These are phyloP conservation scores for Epinotia brunnichana DNA, from an alignment of 2,888 invertebrate species.

Conservation along the genomic window DNA sequence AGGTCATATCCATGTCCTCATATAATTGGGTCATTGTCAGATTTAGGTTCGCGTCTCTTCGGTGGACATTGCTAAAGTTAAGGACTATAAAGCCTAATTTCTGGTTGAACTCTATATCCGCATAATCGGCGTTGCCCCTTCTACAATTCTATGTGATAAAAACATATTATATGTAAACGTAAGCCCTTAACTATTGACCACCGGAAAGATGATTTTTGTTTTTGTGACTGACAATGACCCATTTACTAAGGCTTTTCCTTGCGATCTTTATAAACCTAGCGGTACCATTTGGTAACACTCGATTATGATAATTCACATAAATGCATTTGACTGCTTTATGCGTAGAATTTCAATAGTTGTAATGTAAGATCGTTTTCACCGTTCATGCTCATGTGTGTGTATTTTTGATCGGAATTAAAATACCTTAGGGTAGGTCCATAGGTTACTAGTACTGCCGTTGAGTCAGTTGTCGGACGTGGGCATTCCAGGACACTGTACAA, in stretches of 20 bases:
- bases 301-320: not conserved
- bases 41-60: too few relatives aligned
- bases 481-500: conserved; percentile 24
- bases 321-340: not conserved
- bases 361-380: not conserved
- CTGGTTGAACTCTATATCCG: too few relatives aligned
- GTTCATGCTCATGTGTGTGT: not conserved
- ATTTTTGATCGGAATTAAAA: not conserved
- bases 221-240: too few relatives aligned
- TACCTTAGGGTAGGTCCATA: not conserved
- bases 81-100: too few relatives aligned
- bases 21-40: too few relatives aligned
- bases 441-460: conserved; percentile 3
- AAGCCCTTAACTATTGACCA: too few relatives aligned
- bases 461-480: conserved; percentile 14
- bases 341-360: not conserved
- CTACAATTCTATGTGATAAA: too few relatives aligned
- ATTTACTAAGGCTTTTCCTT: not conserved
- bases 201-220: too few relatives aligned
- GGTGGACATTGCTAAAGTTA: too few relatives aligned
- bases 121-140: too few relatives aligned
- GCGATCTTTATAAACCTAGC: not conserved
- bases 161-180: too few relatives aligned
- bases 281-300: not conserved
- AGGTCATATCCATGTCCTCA: too few relatives aligned